These are phyloP conservation scores for Typhlichthys eigenmanni DNA, from an alignment of 2,797 vertebrate genomes.

Conservation along the genomic window DNA sequence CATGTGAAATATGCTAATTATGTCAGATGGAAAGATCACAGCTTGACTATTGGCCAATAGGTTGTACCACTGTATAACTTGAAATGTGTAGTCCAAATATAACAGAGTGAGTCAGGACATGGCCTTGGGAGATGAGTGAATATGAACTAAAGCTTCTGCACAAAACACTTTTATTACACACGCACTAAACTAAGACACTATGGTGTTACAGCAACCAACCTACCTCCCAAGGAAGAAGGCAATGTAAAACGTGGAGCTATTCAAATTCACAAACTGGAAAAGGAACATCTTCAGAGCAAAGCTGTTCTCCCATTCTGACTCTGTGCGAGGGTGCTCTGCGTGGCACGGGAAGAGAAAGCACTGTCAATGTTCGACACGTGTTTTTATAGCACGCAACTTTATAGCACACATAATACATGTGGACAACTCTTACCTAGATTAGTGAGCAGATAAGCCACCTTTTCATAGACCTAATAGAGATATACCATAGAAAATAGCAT, in stretches of 20 bases:
- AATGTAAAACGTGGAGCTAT: slow-evolving; percentile 98
- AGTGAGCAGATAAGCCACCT: slow-evolving; percentile 94
- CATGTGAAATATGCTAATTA: slow-evolving; percentile 28
- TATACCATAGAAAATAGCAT: slow-evolving; percentile 31
- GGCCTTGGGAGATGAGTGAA: too few relatives aligned
- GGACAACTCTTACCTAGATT: slow-evolving; percentile 87
- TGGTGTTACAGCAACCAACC: slow-evolving; percentile 34
- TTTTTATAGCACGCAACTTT: slow-evolving; percentile 22
- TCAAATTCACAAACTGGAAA: slow-evolving; percentile 98
- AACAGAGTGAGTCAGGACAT: background rate
- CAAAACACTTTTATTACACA: too few relatives aligned
- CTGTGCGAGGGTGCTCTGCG: slow-evolving; percentile 94
- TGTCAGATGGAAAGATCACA: slow-evolving; percentile 14
- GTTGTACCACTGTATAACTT: slow-evolving; percentile 15
- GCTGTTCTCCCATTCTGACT: slow-evolving; percentile 99
- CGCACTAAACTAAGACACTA: slow-evolving; percentile 30
- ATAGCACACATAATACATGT: background rate
- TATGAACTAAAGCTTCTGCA: background rate
- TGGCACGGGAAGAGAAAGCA: slow-evolving; percentile 17
- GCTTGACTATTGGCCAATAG: slow-evolving; percentile 8
- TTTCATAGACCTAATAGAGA: slow-evolving; percentile 91
- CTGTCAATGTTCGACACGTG: slow-evolving; percentile 19
- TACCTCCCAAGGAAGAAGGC: slow-evolving; percentile 98
- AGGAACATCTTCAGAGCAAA: slow-evolving; percentile 99
- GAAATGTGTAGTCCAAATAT: slow-evolving; percentile 24